A percentile compares a stretch with the other conserved stretches of the same genome.
Conservation (phyloP, 35 echinoderm and acorn worm genomes). For the Ophiothrix spiculata region DNA sequence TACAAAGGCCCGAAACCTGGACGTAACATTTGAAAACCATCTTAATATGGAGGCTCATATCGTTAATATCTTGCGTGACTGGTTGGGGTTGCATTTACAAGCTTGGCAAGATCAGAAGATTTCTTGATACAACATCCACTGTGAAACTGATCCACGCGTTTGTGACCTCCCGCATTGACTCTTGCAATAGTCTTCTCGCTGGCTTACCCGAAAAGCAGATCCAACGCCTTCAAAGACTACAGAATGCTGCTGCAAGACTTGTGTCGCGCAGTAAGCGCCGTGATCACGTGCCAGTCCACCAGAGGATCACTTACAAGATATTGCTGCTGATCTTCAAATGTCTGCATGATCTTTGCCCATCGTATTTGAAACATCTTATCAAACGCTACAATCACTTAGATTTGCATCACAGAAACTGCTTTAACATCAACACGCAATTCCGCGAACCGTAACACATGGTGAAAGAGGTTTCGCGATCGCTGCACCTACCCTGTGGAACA, state of each 20-base stretch:
- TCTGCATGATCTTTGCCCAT: too few species aligned
- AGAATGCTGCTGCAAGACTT: constrained; percentile 27
- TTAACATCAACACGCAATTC: too few species aligned
- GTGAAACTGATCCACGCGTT: constrained; percentile 37
- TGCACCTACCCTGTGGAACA: too few species aligned
- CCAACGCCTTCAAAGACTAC: constrained; percentile 7
- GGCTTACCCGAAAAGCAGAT: constrained; percentile 22
- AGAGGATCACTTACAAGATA: too few species aligned
- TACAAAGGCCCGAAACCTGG: not conserved
- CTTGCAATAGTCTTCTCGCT: constrained; percentile 35
- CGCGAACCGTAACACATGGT: too few species aligned
- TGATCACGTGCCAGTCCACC: too few species aligned
- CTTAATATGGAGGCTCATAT: not conserved
- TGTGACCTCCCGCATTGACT: constrained; percentile 40
- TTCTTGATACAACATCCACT: not conserved
- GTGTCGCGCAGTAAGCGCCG: not conserved
- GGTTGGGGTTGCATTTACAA: not conserved
- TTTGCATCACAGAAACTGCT: too few species aligned
- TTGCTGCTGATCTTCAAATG: too few species aligned
- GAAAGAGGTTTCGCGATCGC: too few species aligned
- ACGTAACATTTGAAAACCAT: not conserved
- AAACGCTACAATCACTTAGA: too few species aligned
- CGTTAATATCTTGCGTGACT: not conserved
- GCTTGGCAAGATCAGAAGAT: not conserved
- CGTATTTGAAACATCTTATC: too few species aligned